Conservation (phyloP, 2,888 invertebrate genomes). For the Hipparchia sbordonii region DNA sequence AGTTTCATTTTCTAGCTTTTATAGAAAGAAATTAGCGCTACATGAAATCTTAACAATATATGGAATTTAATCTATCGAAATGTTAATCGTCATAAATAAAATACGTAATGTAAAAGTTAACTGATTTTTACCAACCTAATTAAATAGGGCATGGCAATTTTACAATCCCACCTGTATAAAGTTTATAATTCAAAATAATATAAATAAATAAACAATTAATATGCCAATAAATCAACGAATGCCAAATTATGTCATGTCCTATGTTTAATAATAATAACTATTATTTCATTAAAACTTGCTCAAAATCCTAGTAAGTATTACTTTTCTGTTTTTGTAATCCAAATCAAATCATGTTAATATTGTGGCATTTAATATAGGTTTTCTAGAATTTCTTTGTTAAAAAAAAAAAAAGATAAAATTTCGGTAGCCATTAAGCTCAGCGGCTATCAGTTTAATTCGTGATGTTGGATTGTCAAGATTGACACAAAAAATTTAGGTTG, state of each 20-base stretch:
- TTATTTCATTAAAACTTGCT: slow-evolving; percentile 13
- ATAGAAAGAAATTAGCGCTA: background rate
- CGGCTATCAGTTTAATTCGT: too few relatives aligned
- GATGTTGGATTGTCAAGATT: too few relatives aligned
- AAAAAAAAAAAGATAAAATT: too few relatives aligned
- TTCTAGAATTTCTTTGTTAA: too few relatives aligned
- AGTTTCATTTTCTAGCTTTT: background rate
- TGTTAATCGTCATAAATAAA: too few relatives aligned
- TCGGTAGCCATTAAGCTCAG: too few relatives aligned
- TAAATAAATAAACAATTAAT: background rate
- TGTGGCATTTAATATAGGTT: background rate
- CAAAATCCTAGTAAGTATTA: background rate
- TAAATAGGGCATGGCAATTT: slow-evolving; percentile 5
- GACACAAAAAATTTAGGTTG: too few relatives aligned
- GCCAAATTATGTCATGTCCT: slow-evolving; percentile 12
- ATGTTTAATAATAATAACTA: background rate
- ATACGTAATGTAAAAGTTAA: background rate
- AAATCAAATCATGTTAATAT: background rate
- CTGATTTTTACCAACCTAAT: slow-evolving; percentile 4
- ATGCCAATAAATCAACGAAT: background rate
- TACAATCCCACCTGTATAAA: background rate
- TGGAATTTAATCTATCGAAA: background rate
- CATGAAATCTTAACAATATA: background rate
- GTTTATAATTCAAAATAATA: background rate
- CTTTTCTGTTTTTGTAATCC: background rate